These are phyloP conservation scores for Ceratina australensis DNA, from an alignment of 1,140 invertebrate species.

Conservation along the genomic window DNA sequence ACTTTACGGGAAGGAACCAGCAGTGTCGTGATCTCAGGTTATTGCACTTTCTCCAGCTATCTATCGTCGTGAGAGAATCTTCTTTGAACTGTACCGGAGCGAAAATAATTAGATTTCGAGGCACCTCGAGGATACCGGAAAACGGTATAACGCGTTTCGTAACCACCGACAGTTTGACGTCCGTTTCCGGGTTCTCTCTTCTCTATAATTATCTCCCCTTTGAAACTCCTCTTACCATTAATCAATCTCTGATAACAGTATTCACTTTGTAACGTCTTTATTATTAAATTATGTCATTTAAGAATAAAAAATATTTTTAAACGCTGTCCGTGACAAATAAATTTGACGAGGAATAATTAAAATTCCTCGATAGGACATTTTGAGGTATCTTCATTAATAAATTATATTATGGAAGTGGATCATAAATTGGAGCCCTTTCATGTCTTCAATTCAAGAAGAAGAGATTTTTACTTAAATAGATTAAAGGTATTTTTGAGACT, in stretches of 20 bases:
- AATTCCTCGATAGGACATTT: too few species aligned
- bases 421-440: too few species aligned
- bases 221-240: background rate
- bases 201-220: background rate
- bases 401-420: too few species aligned
- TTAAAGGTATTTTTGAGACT: too few species aligned
- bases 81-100: background rate
- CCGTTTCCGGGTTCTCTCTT: background rate
- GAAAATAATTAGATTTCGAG: conserved; percentile 55
- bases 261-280: too few species aligned
- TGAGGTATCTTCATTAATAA: too few species aligned
- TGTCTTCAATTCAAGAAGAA: too few species aligned
- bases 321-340: too few species aligned
- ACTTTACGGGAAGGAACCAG: conserved; percentile 17
- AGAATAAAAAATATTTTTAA: too few species aligned
- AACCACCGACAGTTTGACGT: conserved; percentile 4
- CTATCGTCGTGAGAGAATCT: conserved; percentile 52
- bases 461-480: too few species aligned
- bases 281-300: too few species aligned
- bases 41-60: conserved; percentile 50
- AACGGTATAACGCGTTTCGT: conserved; percentile 10
- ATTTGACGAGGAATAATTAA: too few species aligned
- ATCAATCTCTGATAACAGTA: background rate
- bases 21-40: background rate
- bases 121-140: background rate